Base-by-base conservation (phyloP, 2,113 vertebrate genomes). In the Mugil cephalus region DNA sequence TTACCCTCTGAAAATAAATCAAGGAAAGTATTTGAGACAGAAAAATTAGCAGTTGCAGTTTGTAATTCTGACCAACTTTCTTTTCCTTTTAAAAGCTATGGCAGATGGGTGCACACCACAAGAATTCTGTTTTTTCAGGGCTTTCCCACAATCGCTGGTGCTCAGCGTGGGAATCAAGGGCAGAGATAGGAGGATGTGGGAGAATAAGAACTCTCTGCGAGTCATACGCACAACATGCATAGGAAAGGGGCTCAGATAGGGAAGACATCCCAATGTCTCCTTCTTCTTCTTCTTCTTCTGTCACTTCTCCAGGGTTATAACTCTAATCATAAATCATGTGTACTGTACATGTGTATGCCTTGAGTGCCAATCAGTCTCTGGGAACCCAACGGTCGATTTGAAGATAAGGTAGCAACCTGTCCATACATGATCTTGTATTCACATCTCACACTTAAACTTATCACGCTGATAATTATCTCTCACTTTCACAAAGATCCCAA, bases 131-230 rank as follows among this genome's bases (percentile, higher is more conserved):
- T 61, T 85, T 81, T 80, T 74, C 75, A 56, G 77, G 86, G 69
- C 34, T 69, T 92, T 93, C 89, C 77, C 91, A 93, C 83, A 84
- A 68, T 70, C 14, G 18, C n/a, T 53, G 14, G 34, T 51, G 79
- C 59, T 82, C 10, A 77, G 77, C 71, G 91, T 94, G 94, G 88
- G 93, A 95, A 93, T 85, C 80, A 79, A 87, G 79, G 84, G 73
- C 84, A 86, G 64, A 74, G 80, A 90, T 84, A 86, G 82, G 80
- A 86, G 69, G 50, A 88, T 87, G 88, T 92, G 81, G 75, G 87
- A 85, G 85, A 87, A 50, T n/a, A 68, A 63, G 62, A 83, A 53
- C 77, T 39, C 18, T 82, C 70, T 70, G 65, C 83, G 42, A 50
- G 62, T 82, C 56, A 80, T 82, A 84, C 71, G 63, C 73, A 86